These are phyloP conservation scores for Microcebus tavaratra DNA, from an alignment of 2,113 vertebrate species.

Conservation along the genomic window DNA sequence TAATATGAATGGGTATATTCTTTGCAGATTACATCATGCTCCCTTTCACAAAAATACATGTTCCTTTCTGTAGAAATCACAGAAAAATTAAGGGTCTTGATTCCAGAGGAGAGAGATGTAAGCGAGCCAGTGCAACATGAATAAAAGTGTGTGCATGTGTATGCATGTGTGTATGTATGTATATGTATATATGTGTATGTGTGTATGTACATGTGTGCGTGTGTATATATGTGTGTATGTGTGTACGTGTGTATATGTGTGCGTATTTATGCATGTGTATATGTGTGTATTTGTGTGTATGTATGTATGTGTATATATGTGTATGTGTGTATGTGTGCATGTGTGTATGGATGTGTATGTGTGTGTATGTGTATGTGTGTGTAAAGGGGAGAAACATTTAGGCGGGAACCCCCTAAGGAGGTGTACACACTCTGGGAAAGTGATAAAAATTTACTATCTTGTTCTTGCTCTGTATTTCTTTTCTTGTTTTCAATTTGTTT, in stretches of 20 bases:
- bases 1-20: not conserved
- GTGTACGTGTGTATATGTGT: not conserved
- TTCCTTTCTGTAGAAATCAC: not conserved
- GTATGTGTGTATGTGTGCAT: no score
- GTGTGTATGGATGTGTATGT: not conserved
- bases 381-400: not conserved
- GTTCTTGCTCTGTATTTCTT: not conserved
- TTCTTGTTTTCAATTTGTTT: not conserved
- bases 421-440: not conserved
- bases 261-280: not conserved
- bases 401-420: not conserved
- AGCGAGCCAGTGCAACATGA: not conserved
- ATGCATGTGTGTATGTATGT: no score
- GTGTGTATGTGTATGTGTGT: not conserved
- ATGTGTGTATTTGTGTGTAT: not conserved
- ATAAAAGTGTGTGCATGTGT: not conserved
- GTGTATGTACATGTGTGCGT: not conserved
- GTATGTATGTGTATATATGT: not conserved
- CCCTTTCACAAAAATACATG: not conserved
- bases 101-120: conserved; percentile 25
- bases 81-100: not conserved
- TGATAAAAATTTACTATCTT: not conserved
- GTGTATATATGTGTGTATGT: no score
- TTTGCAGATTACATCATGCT: conserved; percentile 1
- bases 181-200: not conserved